These are phyloP conservation scores for Anas bahamensis DNA, from an alignment of 2,797 vertebrate genomes.

Conservation along the genomic window DNA sequence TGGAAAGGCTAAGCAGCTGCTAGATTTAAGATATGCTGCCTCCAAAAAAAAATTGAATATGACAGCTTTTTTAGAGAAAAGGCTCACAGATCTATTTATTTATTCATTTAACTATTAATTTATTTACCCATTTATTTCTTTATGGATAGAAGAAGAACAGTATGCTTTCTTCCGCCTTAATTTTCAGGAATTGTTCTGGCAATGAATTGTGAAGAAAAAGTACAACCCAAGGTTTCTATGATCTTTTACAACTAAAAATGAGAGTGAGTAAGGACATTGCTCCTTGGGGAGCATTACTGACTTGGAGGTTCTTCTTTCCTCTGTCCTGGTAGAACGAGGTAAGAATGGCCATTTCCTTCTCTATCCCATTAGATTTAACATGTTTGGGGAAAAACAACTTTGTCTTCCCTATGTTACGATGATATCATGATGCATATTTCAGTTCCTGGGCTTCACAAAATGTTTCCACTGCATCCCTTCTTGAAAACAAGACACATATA, in stretches of 20 bases:
- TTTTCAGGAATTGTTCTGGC: neutral
- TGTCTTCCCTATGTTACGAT: neutral
- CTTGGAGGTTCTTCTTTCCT: neutral
- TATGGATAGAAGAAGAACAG: neutral
- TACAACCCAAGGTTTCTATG: neutral
- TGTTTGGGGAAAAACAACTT: neutral
- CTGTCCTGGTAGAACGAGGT: neutral
- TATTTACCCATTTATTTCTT: neutral
- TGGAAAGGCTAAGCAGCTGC: constrained; percentile 5
- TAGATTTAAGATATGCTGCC: neutral
- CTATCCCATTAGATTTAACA: neutral
- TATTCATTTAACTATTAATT: neutral
- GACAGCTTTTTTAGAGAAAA: neutral
- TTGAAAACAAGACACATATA: neutral
- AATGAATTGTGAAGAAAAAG: neutral
- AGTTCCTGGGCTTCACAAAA: neutral
- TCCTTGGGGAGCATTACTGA: neutral
- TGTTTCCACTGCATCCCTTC: neutral
- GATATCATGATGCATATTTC: neutral
- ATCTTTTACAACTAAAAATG: neutral
- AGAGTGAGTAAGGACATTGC: neutral
- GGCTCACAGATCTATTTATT: neutral
- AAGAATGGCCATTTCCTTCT: neutral
- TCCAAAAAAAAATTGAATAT: neutral
- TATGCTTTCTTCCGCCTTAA: neutral